phyloP scores from a whole-genome alignment of 2,113 vertebrate genomes.

The Peromyscus maniculatus region DNA sequence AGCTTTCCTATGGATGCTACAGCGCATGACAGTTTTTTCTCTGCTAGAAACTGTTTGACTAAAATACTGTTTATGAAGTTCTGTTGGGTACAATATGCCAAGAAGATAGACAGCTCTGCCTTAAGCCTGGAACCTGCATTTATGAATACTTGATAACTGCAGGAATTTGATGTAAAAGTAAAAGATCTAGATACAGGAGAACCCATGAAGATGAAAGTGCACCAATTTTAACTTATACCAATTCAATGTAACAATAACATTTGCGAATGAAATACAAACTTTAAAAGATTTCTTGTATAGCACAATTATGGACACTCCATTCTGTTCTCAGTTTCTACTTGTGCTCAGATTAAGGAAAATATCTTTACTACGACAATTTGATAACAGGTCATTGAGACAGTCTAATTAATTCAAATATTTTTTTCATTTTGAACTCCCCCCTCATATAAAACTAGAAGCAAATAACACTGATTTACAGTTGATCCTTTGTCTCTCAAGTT shows the following conservation, averaged over 20 bases:
- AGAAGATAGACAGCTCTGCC: conserved; percentile 42
- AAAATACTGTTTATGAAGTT: conserved; percentile 73
- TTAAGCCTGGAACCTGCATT: neutral
- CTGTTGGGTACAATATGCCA: conserved; percentile 62
- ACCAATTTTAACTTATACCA: neutral
- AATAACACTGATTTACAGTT: neutral
- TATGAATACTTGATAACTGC: neutral
- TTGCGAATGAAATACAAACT: conserved; percentile 44
- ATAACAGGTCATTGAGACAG: neutral
- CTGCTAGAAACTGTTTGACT: neutral
- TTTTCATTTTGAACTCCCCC: neutral
- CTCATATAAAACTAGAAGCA: neutral
- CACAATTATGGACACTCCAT: neutral
- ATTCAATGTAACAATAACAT: neutral
- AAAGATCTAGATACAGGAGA: neutral
- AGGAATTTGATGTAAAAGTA: neutral
- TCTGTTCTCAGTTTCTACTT: conserved; percentile 7
- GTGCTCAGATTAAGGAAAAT: neutral
- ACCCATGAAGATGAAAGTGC: neutral
- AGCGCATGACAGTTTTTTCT: conserved; percentile 24
- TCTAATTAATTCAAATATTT: neutral
- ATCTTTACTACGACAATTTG: neutral
- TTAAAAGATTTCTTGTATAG: neutral
- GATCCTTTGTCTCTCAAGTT: neutral
- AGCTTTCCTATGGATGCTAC: conserved; percentile 54